Conservation (phyloP, 2,797 vertebrate genomes). For the Limnodromus scolopaceus region DNA sequence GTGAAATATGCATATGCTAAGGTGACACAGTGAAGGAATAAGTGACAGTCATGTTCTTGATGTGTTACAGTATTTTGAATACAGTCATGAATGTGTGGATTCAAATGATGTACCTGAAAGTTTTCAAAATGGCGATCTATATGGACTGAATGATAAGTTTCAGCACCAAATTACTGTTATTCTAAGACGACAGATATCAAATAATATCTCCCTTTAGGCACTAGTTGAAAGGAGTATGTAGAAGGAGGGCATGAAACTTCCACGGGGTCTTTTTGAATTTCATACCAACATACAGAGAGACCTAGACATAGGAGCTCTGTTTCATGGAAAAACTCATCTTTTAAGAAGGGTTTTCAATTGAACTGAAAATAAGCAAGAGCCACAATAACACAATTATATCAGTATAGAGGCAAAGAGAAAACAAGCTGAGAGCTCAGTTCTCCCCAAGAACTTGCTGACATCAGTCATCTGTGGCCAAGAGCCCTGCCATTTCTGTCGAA, state of each 20-base stretch:
- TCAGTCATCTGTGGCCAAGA: neutral
- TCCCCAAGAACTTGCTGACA: neutral
- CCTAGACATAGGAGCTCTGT: neutral
- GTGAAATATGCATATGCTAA: constrained; percentile 36
- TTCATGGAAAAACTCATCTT: neutral
- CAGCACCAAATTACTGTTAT: neutral
- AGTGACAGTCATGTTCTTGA: neutral
- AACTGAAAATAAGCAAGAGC: neutral
- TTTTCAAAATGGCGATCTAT: neutral
- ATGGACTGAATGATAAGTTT: neutral
- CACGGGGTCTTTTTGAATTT: neutral
- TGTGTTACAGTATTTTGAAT: neutral
- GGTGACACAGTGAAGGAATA: neutral
- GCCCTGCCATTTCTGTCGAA: neutral
- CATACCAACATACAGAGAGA: neutral
- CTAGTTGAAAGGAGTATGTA: neutral
- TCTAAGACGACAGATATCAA: neutral
- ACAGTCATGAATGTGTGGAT: neutral
- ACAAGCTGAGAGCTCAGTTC: neutral
- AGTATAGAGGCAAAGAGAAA: neutral
- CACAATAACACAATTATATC: neutral
- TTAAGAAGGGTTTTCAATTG: neutral
- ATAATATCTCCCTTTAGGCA: neutral
- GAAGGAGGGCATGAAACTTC: neutral
- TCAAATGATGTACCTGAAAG: neutral